A percentile compares a stretch with the other conserved stretches of the same genome.
phyloP scores from a whole-genome alignment of 2,888 invertebrate species.

The Tetranychus piercei region DNA sequence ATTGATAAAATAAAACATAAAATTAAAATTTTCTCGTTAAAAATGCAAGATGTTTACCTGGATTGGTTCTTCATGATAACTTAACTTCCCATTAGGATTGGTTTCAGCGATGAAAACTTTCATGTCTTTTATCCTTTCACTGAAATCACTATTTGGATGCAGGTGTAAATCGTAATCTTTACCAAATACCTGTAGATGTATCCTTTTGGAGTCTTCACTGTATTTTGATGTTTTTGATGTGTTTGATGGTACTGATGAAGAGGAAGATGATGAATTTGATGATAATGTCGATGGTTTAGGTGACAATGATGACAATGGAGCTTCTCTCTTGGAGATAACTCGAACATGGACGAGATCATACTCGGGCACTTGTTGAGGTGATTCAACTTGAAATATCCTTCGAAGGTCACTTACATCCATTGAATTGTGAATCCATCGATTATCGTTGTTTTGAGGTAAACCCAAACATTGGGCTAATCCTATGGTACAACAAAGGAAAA shows the following conservation, averaged over 20 bases:
- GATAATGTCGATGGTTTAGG: neutral
- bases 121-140: constrained; percentile 49
- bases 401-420: constrained; percentile 65
- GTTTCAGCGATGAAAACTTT: constrained; percentile 60
- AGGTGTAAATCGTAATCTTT: constrained; percentile 51
- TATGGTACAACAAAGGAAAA: neutral
- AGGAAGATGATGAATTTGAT: neutral
- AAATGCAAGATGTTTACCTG: too few species aligned
- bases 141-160: constrained; percentile 54
- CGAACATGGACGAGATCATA: constrained; percentile 59
- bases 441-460: neutral
- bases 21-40: too few species aligned
- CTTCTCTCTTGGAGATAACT: constrained; percentile 27
- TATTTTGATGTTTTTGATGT: constrained; percentile 20
- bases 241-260: neutral
- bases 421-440: constrained; percentile 58
- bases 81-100: constrained; percentile 24
- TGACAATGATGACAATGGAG: constrained; percentile 9
- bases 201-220: constrained; percentile 27
- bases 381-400: constrained; percentile 63
- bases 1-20: too few species aligned
- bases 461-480: neutral
- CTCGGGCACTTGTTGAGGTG: constrained; percentile 45
- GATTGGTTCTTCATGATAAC: constrained; percentile 22
- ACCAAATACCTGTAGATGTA: constrained; percentile 63